phyloP scores from a whole-genome alignment of 1,140 invertebrate species.

The Drosophila bocki region DNA sequence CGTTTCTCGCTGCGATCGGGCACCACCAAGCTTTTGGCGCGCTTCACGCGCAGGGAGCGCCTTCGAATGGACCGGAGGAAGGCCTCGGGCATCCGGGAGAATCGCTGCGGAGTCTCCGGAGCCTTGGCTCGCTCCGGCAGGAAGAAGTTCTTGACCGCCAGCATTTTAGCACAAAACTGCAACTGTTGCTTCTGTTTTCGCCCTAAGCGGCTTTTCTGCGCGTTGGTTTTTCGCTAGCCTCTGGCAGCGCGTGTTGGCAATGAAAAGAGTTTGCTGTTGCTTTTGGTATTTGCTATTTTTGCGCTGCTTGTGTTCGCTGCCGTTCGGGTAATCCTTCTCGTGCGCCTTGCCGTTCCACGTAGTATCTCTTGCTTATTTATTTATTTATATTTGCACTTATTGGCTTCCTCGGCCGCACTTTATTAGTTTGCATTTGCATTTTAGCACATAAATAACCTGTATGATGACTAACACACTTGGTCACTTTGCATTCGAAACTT shows the following conservation, averaged over 20 bases:
- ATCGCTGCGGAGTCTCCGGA: conserved; percentile 85
- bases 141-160: conserved; percentile 89
- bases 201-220: conserved; percentile 22
- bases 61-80: conserved; percentile 89
- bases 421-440: conserved; percentile 60
- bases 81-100: conserved; percentile 88
- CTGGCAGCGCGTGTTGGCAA: conserved; percentile 69
- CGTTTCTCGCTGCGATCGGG: conserved; percentile 88
- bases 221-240: conserved; percentile 24
- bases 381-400: conserved; percentile 68
- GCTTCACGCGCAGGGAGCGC: conserved; percentile 89
- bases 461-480: conserved; percentile 68
- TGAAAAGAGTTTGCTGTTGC: conserved; percentile 45
- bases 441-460: conserved; percentile 43
- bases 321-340: conserved; percentile 65
- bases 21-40: conserved; percentile 89
- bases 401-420: conserved; percentile 69
- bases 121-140: conserved; percentile 87
- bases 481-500: conserved; percentile 53
- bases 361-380: conserved; percentile 56
- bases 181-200: conserved; percentile 26
- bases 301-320: conserved; percentile 19
- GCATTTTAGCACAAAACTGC: conserved; percentile 81
- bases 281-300: conserved; percentile 46
- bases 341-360: conserved; percentile 21